Evolutionary conservation across 2,797 vertebrate genomes (phyloP), one percentile per base, ranked within the genome.

Genomic region (Pseudocheirus occidentalis): DNA sequence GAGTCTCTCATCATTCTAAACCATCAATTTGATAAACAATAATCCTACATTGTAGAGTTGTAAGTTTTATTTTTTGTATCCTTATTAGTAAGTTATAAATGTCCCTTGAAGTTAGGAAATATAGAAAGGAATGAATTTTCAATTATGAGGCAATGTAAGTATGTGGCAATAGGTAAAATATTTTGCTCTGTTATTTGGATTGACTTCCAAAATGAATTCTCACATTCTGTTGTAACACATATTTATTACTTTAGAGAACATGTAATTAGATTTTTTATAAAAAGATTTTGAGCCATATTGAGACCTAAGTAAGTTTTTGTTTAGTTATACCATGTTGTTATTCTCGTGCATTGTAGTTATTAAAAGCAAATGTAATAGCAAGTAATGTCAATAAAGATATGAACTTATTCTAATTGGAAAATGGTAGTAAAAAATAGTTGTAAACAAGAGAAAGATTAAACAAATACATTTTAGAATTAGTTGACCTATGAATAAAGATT

Each of bases 161-260:
- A 52, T 5, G 92, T 55, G 53, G 94, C 1, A 91, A 2, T 28
- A 92, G 46, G 24, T 92, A 91, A 92, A 73, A 28, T 9, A 87
- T 93, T 95, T 28, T 66, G 10, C 92, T 95, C 54, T 93, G 3
- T 92, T 97, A 52, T 97, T 94, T 96, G 94, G 94, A 66, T 54
- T 55, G 40, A 92, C 89, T 95, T 93, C 66, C 59, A 89, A 95
- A 91, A 93, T 96, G 54, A 95, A 96, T 92, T 56, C 29, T 95
- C 53, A 87, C 50, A 91, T 92, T 92, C 93, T 18, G 31, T n/a
- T 97, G 91, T 96, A 92, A 55, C 95, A 92, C 94, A 92, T 40
- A 40, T 95, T 96, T 96, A 93, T 96, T 94, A 92, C 73, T 46
- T 92, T 50, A 93, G 95, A 97, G 93, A 96, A 97, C 96, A 92